Evolutionary conservation across 2,888 invertebrate species (phyloP), one percentile per base, ranked within the genome.

Genomic region (Sympetrum striolatum): DNA sequence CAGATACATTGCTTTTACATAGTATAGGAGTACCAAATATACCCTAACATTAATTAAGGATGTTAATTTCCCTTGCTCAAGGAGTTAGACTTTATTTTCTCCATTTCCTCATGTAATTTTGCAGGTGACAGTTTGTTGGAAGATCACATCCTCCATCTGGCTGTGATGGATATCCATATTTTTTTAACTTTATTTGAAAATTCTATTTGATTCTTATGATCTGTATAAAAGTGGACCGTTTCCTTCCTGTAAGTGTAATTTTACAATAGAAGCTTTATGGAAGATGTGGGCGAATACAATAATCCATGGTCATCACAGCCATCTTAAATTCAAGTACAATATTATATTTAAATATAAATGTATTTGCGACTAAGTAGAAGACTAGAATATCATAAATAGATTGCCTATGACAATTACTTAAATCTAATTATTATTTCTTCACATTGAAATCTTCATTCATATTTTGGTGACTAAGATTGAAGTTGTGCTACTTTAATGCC

Each of bases 271-370:
- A 22, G 18, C n/a, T 31, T 44, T 90, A 31, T 53, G 44, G 37
- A 48, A 90, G 48, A 48, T 79, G 25, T 79, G 60, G 31, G 37
- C 18, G 64, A 37, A 58, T 79, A 90, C 79, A 79, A 79, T 48
- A 39, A 73, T 90, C 31, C 80, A 90, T 53, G 73, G 53, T 48
- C 39, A 73, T 90, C 90, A 90, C 90, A 90, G 90, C 90, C 90
- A 73, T 80, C 48, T 90, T 60, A 86, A 86, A 86, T 37, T 2
- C 58, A 86, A 60, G 12, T 8, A 44, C 10, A 10, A 8, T 53
- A 53, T 53, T 14, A 53, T 53, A 53, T 14, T 53, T 53, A 86
- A 86, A 79, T 73, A 73, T 48, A 60, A 73, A 31, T 31, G 22
- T 73, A 44, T 35, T 73, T 53, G 73, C 0, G 37, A 90, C 79